Evolutionary conservation across 2,888 invertebrate species (phyloP).

Genomic region (Gymnoscelis rufifasciata): DNA sequence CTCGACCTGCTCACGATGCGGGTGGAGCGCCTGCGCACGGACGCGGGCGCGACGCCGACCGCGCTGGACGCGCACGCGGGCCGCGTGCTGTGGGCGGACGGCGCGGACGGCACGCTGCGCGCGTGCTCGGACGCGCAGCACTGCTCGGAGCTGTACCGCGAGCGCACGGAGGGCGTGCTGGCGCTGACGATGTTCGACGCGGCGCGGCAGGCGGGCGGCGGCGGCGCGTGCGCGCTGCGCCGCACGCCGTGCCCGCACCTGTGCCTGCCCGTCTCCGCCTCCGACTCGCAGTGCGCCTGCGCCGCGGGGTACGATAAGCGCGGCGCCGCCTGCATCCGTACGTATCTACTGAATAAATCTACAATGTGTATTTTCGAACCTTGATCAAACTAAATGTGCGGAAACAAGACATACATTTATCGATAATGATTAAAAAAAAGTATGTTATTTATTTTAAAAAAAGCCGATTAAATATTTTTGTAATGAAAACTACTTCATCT

Average conservation of each 20-base stretch:
- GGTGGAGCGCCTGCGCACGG: constrained; percentile 33
- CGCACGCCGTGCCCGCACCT: constrained; percentile 84
- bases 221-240: constrained; percentile 76
- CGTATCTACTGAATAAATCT: background rate
- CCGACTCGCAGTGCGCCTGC: constrained; percentile 83
- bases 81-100: constrained; percentile 84
- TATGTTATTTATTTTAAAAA: too few relatives aligned
- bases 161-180: constrained; percentile 78
- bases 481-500: too few relatives aligned
- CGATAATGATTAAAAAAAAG: too few relatives aligned
- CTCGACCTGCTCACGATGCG: constrained; percentile 68
- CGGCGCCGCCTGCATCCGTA: constrained; percentile 14
- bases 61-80: constrained; percentile 83
- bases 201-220: constrained; percentile 61
- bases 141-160: constrained; percentile 32
- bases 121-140: constrained; percentile 59
- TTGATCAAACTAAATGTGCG: too few relatives aligned
- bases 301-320: constrained; percentile 80
- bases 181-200: constrained; percentile 86
- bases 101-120: constrained; percentile 80
- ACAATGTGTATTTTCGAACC: too few relatives aligned
- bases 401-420: too few relatives aligned
- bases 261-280: constrained; percentile 82
- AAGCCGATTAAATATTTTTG: too few relatives aligned
- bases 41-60: constrained; percentile 68